Evolutionary conservation across 2,113 vertebrate genomes (phyloP), one percentile per base, ranked within the genome.

Genomic region (Pyrgilauda ruficollis): DNA sequence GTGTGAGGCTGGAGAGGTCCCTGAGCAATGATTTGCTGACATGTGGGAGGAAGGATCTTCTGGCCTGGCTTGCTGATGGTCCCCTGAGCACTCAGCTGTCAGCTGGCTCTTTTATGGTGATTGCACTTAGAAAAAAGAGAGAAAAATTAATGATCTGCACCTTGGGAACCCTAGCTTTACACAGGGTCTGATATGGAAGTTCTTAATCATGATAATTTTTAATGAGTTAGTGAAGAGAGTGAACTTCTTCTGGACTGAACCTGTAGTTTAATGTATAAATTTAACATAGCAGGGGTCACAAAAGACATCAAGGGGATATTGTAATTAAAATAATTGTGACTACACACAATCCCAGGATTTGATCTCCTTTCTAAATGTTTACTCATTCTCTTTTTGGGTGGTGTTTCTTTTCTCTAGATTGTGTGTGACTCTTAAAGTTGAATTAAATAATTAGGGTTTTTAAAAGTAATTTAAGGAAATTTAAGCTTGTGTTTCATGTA

Each of bases 11-110:
- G 0, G 15, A 21, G 53, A 50, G 46, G 23, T 94, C 73, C 56
- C 50, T 52, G 27, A 50, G 24, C 61, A 52, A 8, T 55, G 61
- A 67, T 92, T 92, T 95, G 83, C 68, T 85, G 89, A 86, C 86
- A 84, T 93, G 18, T 82, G 50, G 61, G 90, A 52, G 61, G 72
- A 88, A 31, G 46, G 72, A 82, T 77, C 39, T 83, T 56, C 17
- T 62, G 83, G 83, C 46, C 72, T 83, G 75, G 18, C 75, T 80
- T 88, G 67, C 46, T 86, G 85, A 46, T 83, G 46, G 92, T 89
- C 94, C 78, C 94, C 30, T 61, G 89, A 74, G 95, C 44, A 35
- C 64, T 88, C 33, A 63, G 64, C 89, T 96, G 86, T 95, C 91
- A 94, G 47, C 72, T 78, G 70, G 39, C 69, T 89, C 83, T 90